phyloP scores from a whole-genome alignment of 2,797 vertebrate genomes.

The Apodemus agrarius region DNA sequence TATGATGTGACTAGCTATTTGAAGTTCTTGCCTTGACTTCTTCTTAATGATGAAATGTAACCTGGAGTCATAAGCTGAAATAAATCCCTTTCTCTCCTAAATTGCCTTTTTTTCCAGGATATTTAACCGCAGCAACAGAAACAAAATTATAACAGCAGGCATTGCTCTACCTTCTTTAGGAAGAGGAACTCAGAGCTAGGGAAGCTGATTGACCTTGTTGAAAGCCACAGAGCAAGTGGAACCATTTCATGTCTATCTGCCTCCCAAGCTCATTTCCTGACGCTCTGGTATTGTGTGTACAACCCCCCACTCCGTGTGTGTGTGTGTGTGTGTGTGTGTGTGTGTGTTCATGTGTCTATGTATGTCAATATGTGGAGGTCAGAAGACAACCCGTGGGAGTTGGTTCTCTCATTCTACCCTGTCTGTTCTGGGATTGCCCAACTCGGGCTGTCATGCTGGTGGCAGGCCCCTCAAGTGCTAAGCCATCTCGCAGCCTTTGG shows the following conservation, averaged over 20 bases:
- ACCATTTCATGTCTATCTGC: neutral
- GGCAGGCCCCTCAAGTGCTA: neutral
- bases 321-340: too few relatives aligned
- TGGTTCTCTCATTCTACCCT: neutral
- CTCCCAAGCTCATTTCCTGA: neutral
- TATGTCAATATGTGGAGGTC: neutral
- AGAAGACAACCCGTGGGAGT: neutral
- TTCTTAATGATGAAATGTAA: neutral
- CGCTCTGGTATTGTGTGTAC: neutral
- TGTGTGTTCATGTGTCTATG: neutral
- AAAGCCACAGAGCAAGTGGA: neutral
- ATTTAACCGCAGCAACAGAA: neutral
- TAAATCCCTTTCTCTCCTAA: neutral
- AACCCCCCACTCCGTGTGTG: too few relatives aligned
- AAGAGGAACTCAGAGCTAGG: conserved; percentile 1
- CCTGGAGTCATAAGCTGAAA: neutral
- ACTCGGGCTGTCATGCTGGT: neutral
- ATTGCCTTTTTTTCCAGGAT: neutral
- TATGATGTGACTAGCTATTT: neutral
- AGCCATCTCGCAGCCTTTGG: neutral
- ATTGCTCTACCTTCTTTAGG: neutral
- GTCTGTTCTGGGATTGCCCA: neutral
- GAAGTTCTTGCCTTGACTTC: neutral
- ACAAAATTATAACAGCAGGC: neutral
- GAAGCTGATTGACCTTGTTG: neutral